phyloP scores from a whole-genome alignment of 2,888 invertebrate genomes.

The Hoplodrina blanda region DNA sequence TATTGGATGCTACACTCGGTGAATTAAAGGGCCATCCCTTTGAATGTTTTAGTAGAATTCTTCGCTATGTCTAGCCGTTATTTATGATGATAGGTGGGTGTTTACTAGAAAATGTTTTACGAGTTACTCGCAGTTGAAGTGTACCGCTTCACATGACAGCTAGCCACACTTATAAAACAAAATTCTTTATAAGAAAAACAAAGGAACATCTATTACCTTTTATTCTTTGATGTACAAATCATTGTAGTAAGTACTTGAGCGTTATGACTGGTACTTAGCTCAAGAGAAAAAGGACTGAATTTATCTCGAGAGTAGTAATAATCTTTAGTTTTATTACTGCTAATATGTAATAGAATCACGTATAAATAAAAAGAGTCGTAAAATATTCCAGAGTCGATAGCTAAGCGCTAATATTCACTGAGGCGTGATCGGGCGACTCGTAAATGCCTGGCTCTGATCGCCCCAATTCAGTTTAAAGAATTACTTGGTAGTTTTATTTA shows the following conservation, averaged over 20 bases:
- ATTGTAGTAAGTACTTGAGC: slow-evolving; percentile 2
- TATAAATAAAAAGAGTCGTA: slow-evolving; percentile 61
- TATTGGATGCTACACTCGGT: slow-evolving; percentile 57
- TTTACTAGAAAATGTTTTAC: slow-evolving; percentile 49
- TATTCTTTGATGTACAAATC: slow-evolving; percentile 9
- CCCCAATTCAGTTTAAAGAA: slow-evolving; percentile 50
- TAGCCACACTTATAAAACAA: slow-evolving; percentile 10
- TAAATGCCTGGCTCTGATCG: slow-evolving; percentile 57
- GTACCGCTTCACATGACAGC: slow-evolving; percentile 15
- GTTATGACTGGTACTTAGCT: slow-evolving; percentile 20
- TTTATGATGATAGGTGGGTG: slow-evolving; percentile 53
- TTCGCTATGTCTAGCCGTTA: slow-evolving; percentile 49
- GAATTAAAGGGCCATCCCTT: slow-evolving; percentile 62
- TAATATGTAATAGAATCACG: slow-evolving; percentile 55
- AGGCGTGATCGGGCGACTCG: slow-evolving; percentile 55
- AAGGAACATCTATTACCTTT: neutral
- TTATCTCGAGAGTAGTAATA: slow-evolving; percentile 36
- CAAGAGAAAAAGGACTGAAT: slow-evolving; percentile 24
- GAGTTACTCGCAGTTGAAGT: slow-evolving; percentile 42
- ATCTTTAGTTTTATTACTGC: slow-evolving; percentile 47
- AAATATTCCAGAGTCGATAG: slow-evolving; percentile 57
- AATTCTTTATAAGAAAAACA: slow-evolving; percentile 4
- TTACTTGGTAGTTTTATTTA: slow-evolving; percentile 31
- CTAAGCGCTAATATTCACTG: slow-evolving; percentile 49
- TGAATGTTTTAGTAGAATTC: slow-evolving; percentile 46